These are phyloP conservation scores for Chymomyza caudatula DNA, from an alignment of 2,888 invertebrate genomes.

Conservation along the genomic window DNA sequence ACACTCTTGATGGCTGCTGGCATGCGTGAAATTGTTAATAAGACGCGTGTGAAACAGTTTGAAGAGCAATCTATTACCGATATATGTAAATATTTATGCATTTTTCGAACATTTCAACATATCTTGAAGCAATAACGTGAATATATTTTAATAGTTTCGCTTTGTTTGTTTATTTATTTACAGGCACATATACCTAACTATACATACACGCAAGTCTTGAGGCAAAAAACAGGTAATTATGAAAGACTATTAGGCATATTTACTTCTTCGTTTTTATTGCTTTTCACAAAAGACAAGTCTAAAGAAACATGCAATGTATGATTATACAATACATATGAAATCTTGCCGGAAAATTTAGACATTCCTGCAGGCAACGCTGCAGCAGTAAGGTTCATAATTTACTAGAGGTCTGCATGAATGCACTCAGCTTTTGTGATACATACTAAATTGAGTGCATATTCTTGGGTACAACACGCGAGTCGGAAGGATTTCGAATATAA, in stretches of 20 bases:
- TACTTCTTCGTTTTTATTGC: background rate
- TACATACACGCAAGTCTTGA: background rate
- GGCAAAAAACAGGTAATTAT: background rate
- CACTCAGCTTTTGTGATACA: too few relatives aligned
- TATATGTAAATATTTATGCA: slow-evolving; percentile 28
- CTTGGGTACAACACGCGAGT: too few relatives aligned
- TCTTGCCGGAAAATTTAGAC: background rate
- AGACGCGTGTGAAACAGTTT: slow-evolving; percentile 58
- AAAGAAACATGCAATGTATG: background rate
- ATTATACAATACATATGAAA: background rate
- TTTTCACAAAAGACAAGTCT: background rate
- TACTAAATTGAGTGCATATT: too few relatives aligned
- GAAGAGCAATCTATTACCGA: slow-evolving; percentile 22
- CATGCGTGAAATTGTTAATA: slow-evolving; percentile 18
- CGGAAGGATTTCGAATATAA: too few relatives aligned
- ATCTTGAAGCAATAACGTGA: background rate
- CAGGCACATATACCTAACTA: background rate
- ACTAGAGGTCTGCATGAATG: too few relatives aligned
- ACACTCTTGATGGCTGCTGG: background rate
- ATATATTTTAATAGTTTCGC: slow-evolving; percentile 1
- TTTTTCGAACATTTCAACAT: slow-evolving; percentile 6
- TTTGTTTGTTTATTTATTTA: background rate
- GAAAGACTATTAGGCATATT: background rate
- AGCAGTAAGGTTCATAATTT: too few relatives aligned
- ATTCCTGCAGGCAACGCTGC: too few relatives aligned